Evolutionary conservation across 2,797 vertebrate species (phyloP), one percentile per base, ranked within the genome.

Genomic region (Vultur gryphus): DNA sequence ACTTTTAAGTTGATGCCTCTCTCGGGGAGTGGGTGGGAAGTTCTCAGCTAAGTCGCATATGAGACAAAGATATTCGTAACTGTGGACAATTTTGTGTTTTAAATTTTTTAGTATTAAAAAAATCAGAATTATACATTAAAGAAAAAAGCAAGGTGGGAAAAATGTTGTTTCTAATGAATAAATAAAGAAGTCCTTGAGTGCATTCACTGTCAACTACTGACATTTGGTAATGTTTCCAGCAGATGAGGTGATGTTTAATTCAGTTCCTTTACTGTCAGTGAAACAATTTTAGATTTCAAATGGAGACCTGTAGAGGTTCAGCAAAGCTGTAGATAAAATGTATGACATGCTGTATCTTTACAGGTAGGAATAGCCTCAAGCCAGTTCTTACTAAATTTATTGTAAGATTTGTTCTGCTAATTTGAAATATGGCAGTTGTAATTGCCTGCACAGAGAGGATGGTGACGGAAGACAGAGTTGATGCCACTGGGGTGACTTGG

Each of bases 171-270:
- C 16, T 86, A 51, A 79, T 80, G 44, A 77, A 65, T 51, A 44
- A 77, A 65, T 51, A 44, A 87, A 90, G 75, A 95, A 87, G 29
- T 86, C 33, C 18, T 79, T 51, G 28, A 76, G 28, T 43, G 37
- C 52, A 10, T 26, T 73, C 46, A 75, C 52, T 79, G 67, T 79
- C 90, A 85, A 19, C 19, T 73, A 33, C 39, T 84, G 86, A 69
- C 35, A 44, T 70, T 77, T 91, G 77, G 35, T 89, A 87, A 80
- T 70, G 43, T 89, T 97, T 96, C 86, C 81, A 86, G 51, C 33
- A 59, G 41, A 70, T 72, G 35, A 75, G 54, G 70, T 90, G 73
- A 81, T 73, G 84, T 90, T 97, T 84, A 33, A 54, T 89, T 92
- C 69, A 54, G 33, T 93, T 90, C 77, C 65, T 84, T 89, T 82